Evolutionary conservation across 2,888 invertebrate genomes (phyloP).

Genomic region (Trichogramma evanescens): DNA sequence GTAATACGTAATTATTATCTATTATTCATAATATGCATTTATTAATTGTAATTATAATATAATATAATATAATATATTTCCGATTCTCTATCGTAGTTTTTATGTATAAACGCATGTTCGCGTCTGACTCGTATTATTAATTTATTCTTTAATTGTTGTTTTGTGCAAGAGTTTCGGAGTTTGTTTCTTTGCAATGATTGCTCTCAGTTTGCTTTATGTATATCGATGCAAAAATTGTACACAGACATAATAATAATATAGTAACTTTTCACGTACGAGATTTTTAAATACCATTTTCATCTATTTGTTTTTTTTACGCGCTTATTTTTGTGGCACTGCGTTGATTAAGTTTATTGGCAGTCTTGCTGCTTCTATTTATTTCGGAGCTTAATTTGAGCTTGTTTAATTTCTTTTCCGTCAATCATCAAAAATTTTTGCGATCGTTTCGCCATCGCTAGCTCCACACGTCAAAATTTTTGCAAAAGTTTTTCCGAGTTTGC

Average conservation of each 20-base stretch:
- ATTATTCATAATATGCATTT: slow-evolving; percentile 13
- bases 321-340: slow-evolving; percentile 11
- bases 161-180: slow-evolving; percentile 18
- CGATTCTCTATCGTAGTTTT: slow-evolving; percentile 7
- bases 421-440: too few relatives aligned
- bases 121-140: slow-evolving; percentile 15
- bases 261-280: not conserved
- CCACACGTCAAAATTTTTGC: too few relatives aligned
- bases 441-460: too few relatives aligned
- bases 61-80: slow-evolving; percentile 10
- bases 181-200: slow-evolving; percentile 1
- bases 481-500: too few relatives aligned
- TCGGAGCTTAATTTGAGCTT: too few relatives aligned
- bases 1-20: slow-evolving; percentile 9
- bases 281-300: not conserved
- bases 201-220: not conserved
- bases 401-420: too few relatives aligned
- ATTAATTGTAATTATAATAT: not conserved
- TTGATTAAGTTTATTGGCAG: slow-evolving; percentile 9
- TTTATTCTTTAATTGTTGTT: slow-evolving; percentile 6
- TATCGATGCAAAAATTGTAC: slow-evolving; percentile 2
- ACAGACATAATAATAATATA: slow-evolving; percentile 1
- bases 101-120: slow-evolving; percentile 11
- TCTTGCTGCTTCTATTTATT: slow-evolving; percentile 7
- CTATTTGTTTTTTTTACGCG: not conserved